Conservation (phyloP, 2,113 vertebrate genomes). For the Gambusia affinis region DNA sequence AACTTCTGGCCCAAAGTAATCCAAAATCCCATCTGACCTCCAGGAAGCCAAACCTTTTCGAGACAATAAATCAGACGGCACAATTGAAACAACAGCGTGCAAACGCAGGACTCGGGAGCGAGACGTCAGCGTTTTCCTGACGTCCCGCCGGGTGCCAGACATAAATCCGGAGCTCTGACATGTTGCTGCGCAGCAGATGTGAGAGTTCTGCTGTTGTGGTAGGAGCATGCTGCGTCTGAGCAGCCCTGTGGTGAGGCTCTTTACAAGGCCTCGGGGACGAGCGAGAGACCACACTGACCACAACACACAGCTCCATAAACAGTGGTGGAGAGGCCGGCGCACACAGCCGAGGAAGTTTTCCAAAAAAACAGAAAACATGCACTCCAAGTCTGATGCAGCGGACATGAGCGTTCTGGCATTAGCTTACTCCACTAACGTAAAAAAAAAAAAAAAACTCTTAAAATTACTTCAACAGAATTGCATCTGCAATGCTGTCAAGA, state of each 20-base stretch:
- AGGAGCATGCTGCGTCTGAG: slow-evolving; percentile 35
- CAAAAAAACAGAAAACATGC: background rate
- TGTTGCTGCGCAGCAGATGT: slow-evolving; percentile 65
- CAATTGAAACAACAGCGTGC: slow-evolving; percentile 8
- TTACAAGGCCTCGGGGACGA: slow-evolving; percentile 66
- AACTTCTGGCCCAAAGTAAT: slow-evolving; percentile 17
- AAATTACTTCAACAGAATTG: background rate
- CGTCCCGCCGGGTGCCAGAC: slow-evolving; percentile 22
- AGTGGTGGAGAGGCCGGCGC: slow-evolving; percentile 24
- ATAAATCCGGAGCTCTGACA: slow-evolving; percentile 44
- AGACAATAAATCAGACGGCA: background rate
- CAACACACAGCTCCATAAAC: slow-evolving; percentile 69
- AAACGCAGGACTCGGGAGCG: background rate
- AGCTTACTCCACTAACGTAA: background rate
- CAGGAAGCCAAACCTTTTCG: background rate
- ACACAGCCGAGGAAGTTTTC: slow-evolving; percentile 19
- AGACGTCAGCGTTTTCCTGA: slow-evolving; percentile 11
- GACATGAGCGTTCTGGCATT: background rate
- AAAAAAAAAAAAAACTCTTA: background rate
- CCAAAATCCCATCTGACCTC: slow-evolving; percentile 3
- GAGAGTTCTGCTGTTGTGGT: slow-evolving; percentile 63
- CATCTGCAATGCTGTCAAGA: background rate
- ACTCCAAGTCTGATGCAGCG: background rate
- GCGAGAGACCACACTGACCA: slow-evolving; percentile 54
- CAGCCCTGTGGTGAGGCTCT: slow-evolving; percentile 53